These are phyloP conservation scores for Rapana venosa DNA, from an alignment of 2,888 invertebrate genomes.

Conservation along the genomic window DNA sequence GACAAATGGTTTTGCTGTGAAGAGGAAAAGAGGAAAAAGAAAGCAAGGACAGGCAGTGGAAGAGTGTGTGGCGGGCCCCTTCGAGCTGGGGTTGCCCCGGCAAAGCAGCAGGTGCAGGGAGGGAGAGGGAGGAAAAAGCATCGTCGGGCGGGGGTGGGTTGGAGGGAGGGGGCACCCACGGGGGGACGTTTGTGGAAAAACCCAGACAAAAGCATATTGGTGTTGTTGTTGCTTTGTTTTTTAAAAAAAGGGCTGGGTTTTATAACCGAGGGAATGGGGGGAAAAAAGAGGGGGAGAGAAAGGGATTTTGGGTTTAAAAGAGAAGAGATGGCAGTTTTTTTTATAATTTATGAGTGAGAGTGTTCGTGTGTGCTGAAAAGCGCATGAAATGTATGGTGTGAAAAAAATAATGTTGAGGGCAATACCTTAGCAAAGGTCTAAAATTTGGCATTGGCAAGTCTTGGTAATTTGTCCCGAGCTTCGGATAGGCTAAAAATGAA, in stretches of 20 bases:
- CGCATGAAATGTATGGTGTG: background rate
- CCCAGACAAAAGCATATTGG: constrained; percentile 18
- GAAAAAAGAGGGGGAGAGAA: no score
- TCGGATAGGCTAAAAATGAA: no score
- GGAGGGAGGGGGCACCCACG: background rate
- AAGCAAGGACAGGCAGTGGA: background rate
- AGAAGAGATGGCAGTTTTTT: background rate
- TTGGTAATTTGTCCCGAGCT: no score
- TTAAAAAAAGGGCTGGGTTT: background rate
- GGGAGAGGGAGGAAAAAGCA: background rate
- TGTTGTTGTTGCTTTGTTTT: background rate
- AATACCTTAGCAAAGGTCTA: no score
- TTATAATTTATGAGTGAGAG: background rate
- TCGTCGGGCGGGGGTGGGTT: background rate
- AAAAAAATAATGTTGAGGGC: background rate
- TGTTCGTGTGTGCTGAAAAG: background rate
- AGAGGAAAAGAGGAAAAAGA: constrained; percentile 10
- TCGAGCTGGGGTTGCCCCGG: background rate
- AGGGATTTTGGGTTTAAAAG: no score
- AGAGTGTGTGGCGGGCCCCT: background rate
- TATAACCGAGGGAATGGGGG: background rate
- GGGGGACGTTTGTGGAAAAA: background rate
- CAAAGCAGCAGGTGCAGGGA: background rate
- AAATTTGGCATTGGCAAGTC: no score
- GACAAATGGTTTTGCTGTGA: no score